Conservation (phyloP, 2,113 vertebrate genomes). For the Protobothrops flavoviridis region DNA sequence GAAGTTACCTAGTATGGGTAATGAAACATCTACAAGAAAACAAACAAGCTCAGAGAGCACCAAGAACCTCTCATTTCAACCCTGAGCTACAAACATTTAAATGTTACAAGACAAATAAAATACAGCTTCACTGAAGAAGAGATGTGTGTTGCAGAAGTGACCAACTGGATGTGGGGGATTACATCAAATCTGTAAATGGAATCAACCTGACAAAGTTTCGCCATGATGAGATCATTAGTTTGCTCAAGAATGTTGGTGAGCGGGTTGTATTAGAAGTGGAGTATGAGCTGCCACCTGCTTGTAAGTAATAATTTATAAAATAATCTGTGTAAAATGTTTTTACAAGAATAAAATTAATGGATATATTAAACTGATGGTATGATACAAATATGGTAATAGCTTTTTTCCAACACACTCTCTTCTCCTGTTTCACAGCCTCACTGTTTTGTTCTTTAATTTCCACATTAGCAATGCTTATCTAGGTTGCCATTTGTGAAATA, state of each 20-base stretch:
- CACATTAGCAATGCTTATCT: background rate
- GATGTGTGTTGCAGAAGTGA: slow-evolving; percentile 82
- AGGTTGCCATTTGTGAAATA: background rate
- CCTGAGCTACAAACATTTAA: background rate
- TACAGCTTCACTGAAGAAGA: slow-evolving; percentile 5
- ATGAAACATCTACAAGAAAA: background rate
- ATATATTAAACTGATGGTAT: background rate
- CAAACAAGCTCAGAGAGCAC: background rate
- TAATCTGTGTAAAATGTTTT: background rate
- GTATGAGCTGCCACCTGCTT: slow-evolving; percentile 91
- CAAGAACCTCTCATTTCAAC: background rate
- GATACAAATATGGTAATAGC: background rate
- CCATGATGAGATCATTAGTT: slow-evolving; percentile 97
- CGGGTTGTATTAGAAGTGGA: slow-evolving; percentile 95
- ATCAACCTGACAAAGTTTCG: slow-evolving; percentile 97
- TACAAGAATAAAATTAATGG: background rate
- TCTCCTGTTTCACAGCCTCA: background rate
- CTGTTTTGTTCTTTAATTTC: background rate
- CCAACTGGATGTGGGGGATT: slow-evolving; percentile 96
- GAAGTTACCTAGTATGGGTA: background rate
- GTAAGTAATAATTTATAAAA: slow-evolving; percentile 76
- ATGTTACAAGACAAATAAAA: background rate
- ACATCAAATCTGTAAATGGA: slow-evolving; percentile 96
- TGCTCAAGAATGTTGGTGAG: slow-evolving; percentile 96
- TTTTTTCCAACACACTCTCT: background rate